Conservation (phyloP, 2,888 invertebrate genomes). For the Notodonta dromedarius region DNA sequence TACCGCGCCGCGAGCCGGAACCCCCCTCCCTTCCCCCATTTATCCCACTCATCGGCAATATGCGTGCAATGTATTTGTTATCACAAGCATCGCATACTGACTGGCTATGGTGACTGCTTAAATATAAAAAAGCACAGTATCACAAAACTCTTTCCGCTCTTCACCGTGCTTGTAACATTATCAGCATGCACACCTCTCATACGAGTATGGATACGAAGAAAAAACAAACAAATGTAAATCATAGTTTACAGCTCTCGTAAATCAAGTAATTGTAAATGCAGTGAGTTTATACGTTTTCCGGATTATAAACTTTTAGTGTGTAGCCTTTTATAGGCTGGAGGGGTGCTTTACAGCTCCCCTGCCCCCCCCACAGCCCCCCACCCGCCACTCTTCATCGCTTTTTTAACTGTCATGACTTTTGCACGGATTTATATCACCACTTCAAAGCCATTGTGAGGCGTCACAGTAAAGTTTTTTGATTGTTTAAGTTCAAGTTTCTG, state of each 20-base stretch:
- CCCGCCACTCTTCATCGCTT: conserved; percentile 8
- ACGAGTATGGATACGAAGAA: too few relatives aligned
- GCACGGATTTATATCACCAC: conserved; percentile 20
- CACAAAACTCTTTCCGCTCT: too few relatives aligned
- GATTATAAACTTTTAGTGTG: conserved; percentile 48
- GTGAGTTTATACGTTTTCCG: conserved; percentile 44
- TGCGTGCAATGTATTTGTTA: too few relatives aligned
- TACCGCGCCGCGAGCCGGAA: too few relatives aligned
- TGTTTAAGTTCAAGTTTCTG: conserved; percentile 5
- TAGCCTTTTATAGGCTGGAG: conserved; percentile 17
- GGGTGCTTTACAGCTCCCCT: conserved; percentile 18
- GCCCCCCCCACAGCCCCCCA: conserved; percentile 7
- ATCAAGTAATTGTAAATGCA: conserved; percentile 46
- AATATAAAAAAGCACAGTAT: too few relatives aligned
- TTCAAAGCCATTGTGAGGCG: conserved; percentile 2
- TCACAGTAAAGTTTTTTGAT: neutral
- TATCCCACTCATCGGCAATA: too few relatives aligned
- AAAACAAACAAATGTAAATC: conserved; percentile 1
- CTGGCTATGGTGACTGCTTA: too few relatives aligned
- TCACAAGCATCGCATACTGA: too few relatives aligned
- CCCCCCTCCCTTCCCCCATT: too few relatives aligned
- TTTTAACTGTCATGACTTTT: conserved; percentile 33
- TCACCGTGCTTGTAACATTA: neutral
- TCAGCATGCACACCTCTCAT: neutral
- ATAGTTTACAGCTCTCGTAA: conserved; percentile 25